A percentile compares a stretch with the other conserved stretches of the same genome.
phyloP scores from a whole-genome alignment of 1,140 invertebrate species.

The Nebria ingens region DNA sequence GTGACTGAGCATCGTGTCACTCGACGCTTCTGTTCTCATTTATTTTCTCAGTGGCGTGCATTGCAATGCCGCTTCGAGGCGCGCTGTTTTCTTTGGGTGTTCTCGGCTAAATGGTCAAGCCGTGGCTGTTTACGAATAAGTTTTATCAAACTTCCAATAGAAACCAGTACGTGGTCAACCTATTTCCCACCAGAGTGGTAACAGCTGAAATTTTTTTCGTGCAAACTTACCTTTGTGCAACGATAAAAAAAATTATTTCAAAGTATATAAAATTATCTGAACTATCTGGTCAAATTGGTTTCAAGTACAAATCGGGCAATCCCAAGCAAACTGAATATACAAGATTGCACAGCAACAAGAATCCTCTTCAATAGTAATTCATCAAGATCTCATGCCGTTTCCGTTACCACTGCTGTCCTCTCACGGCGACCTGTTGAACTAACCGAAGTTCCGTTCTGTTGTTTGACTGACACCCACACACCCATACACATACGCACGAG shows the following conservation, averaged over 20 bases:
- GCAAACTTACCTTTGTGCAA: too few species aligned
- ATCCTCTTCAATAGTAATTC: neutral
- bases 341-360: neutral
- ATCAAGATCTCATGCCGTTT: neutral
- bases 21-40: slow-evolving; percentile 1
- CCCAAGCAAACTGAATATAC: too few species aligned
- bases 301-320: too few species aligned
- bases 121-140: too few species aligned
- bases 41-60: neutral
- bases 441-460: neutral
- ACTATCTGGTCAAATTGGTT: neutral
- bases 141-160: neutral
- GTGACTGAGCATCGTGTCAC: neutral
- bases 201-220: neutral
- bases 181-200: neutral
- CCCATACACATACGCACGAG: neutral
- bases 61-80: neutral
- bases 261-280: neutral
- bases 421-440: slow-evolving; percentile 1
- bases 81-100: neutral
- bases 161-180: neutral
- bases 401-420: neutral
- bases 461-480: neutral
- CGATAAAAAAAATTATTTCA: neutral
- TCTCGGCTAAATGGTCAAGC: neutral